Evolutionary conservation across 1,140 invertebrate species (phyloP), one percentile per base, ranked within the genome.

Genomic region (Ooceraea biroi): DNA sequence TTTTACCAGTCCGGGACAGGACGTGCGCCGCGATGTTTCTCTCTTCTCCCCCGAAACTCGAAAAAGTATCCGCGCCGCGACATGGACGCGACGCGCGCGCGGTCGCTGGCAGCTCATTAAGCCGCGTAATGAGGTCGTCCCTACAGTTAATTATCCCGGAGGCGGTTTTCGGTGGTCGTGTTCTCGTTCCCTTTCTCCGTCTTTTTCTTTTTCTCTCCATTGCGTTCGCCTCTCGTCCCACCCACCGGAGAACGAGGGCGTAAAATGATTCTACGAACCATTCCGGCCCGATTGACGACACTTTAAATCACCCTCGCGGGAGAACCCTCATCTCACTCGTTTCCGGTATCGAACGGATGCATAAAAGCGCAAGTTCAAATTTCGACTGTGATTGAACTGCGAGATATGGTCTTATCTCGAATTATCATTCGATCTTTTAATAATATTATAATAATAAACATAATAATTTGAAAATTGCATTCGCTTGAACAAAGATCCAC

Each of bases 91-190:
- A n/a, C n/a, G n/a, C n/a, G n/a, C n/a, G 61, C 36, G 57, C 65
- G 65, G 48, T 19, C 71, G 68, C 50, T 69, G 83, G 87, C 87
- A 88, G 78, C 90, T 91, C 91, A 90, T 92, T 92, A 92, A 90
- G 83, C 60, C 50, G 41, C 83, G 76, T 91, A 91, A 92, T 91
- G 89, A 91, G 88, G 65, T 91, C 86, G 83, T 90, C 72, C 69
- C 87, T 55, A 85, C 82, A 83, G 90, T 91, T 92, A 92, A 91
- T 92, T 92, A 92, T 91, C 76, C 76, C 57, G 22, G 68, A 48
- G 82, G 57, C 41, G 60, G 55, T 82, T 82, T 73, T 85, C 71
- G 65, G n/a, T 17, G 19, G 41, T 58, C 46, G 76, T 46, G 65
- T 27, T 58, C 22, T 71, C 50, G 10, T 55, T 66, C 48, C 36